A percentile compares a stretch with the other conserved stretches of the same genome.
These are phyloP conservation scores for Smutsia gigantea DNA, from an alignment of 2,797 vertebrate species.

Conservation along the genomic window DNA sequence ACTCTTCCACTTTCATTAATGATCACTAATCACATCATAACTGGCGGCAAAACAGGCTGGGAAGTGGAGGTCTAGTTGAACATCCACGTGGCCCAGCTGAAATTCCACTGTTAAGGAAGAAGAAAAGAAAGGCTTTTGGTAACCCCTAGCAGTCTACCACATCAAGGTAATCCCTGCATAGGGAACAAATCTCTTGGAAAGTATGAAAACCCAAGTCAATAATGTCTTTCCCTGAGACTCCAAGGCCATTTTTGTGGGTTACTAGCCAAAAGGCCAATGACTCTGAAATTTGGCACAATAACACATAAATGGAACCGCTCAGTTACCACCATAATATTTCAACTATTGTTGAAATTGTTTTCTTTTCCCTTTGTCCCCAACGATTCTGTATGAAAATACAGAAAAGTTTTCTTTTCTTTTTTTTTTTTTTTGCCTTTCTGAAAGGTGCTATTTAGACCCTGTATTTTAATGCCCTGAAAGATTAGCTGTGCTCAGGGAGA, in stretches of 20 bases:
- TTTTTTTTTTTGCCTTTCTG: constrained; percentile 39
- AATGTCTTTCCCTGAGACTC: not conserved
- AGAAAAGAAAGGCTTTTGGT: not conserved
- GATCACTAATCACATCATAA: not conserved
- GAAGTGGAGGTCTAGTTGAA: not conserved
- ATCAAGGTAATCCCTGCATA: not conserved
- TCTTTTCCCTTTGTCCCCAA: not conserved
- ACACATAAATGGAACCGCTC: not conserved
- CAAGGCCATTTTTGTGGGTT: not conserved
- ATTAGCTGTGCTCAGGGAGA: not conserved
- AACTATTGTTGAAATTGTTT: not conserved
- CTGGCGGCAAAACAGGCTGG: not conserved
- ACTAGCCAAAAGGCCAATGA: not conserved
- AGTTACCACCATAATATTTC: not conserved
- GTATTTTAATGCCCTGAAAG: not conserved
- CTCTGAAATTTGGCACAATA: not conserved
- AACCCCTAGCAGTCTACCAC: not conserved
- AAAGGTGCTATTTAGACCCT: not conserved
- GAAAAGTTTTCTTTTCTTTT: not conserved
- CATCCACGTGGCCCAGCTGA: not conserved
- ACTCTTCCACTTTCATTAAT: not conserved
- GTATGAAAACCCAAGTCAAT: not conserved
- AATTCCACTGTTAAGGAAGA: not conserved
- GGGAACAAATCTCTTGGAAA: not conserved
- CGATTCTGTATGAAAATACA: not conserved